Conservation (phyloP, 2,797 vertebrate genomes). For the Lutjanus campechanus region DNA sequence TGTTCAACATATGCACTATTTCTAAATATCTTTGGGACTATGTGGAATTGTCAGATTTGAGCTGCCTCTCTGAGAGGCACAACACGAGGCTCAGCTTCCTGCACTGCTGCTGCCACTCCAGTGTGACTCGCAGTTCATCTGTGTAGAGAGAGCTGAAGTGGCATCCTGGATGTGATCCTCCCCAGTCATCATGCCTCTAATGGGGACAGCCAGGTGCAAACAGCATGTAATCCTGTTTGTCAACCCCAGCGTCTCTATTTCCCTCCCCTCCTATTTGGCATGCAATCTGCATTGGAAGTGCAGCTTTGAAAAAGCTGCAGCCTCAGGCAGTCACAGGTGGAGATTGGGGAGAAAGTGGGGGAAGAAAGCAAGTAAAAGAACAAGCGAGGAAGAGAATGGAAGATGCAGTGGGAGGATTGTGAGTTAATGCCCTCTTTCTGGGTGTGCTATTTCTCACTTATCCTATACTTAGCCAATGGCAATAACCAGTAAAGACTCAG, state of each 20-base stretch:
- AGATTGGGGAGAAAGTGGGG: conserved; percentile 16
- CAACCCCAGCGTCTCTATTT: conserved; percentile 30
- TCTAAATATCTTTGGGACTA: neutral
- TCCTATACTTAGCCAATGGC: conserved; percentile 30
- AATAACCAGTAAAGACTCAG: conserved; percentile 21
- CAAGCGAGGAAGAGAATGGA: conserved; percentile 7
- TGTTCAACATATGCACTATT: neutral
- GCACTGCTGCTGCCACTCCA: conserved; percentile 4
- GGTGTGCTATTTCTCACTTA: conserved; percentile 35
- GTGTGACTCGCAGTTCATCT: conserved; percentile 24
- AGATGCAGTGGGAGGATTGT: conserved; percentile 27
- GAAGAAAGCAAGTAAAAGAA: conserved; percentile 16
- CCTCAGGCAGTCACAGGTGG: conserved; percentile 51
- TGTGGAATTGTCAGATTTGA: neutral
- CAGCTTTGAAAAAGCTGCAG: conserved; percentile 36
- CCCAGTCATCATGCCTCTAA: conserved; percentile 62
- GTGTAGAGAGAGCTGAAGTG: conserved; percentile 19
- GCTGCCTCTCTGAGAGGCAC: neutral
- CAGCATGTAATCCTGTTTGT: conserved; percentile 70
- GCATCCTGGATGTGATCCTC: conserved; percentile 55
- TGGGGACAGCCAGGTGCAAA: conserved; percentile 72
- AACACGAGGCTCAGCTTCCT: neutral
- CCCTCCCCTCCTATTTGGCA: conserved; percentile 47
- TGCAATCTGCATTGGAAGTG: conserved; percentile 38
- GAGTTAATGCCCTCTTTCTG: conserved; percentile 33